Base-by-base conservation (phyloP, 2,888 invertebrate species). In the Sialis fuliginosa region DNA sequence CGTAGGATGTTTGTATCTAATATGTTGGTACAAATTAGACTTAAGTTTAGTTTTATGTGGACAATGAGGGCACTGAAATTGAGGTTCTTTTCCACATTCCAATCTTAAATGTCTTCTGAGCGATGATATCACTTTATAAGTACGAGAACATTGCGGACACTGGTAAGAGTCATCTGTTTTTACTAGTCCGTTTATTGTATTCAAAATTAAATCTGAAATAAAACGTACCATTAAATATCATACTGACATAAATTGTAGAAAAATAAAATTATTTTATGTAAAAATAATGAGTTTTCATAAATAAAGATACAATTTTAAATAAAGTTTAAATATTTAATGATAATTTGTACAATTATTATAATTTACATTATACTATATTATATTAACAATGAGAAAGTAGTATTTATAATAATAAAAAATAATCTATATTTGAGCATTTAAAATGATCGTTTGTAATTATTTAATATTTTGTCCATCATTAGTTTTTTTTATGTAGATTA, bases 21-120 rank as follows among this genome's bases (percentile, higher is more conserved):
- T 45, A 46, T 53, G 52, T n/a, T 42, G 48, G 12, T 49, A 35
- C 22, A 52, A 46, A 48, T 45, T 51, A 13, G 48, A 46, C 45
- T 48, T 49, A 13, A 48, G 42, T 44, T 48, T 49, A 30, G 48
- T 45, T 51, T 46, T 49, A 48, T 64, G 62, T 4, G 65, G 62
- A 50, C 74, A 74, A 52, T 66, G 65, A 1, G 63, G 62, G 51
- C 74, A 74, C 49, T 63, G 62, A 51, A 69, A 67, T 31, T 65
- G 67, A 1, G 73, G 72, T 51, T 63, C 63, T 48, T 69, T 66
- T 46, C 74, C 72, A 53, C 74, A 74, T 53, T 74, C 73, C 52
- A 68, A 64, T 46, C 66, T 66, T 51, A 70, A 55, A 52, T 74
- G 74, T 10, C 72, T 66, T 48, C 66, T 66, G 52, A 74, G 62